A percentile compares a stretch with the other conserved stretches of the same genome.
Conservation (phyloP, 2,113 vertebrate genomes). For the Buteo buteo region DNA sequence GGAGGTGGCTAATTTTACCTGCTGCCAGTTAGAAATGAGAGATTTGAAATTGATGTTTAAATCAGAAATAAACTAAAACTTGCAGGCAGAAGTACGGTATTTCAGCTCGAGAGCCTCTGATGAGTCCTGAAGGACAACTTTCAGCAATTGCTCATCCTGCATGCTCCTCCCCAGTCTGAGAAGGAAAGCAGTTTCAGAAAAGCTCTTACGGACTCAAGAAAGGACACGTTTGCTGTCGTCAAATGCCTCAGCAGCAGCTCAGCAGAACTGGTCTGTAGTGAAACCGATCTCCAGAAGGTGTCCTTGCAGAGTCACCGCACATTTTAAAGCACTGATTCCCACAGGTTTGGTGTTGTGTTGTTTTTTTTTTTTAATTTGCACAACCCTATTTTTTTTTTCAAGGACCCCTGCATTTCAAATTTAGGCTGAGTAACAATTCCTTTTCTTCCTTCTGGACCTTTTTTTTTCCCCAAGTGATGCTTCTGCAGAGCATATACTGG, state of each 20-base stretch:
- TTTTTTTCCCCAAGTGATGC: fast-evolving
- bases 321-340: background rate
- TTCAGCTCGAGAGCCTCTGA: background rate
- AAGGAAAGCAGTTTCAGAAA: background rate
- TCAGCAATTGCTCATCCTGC: background rate
- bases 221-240: background rate
- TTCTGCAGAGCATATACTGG: background rate
- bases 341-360: fast-evolving
- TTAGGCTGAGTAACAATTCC: background rate
- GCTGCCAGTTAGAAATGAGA: background rate
- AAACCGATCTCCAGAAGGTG: background rate
- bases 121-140: background rate
- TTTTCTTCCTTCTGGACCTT: background rate
- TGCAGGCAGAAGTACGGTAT: background rate
- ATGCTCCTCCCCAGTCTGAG: background rate
- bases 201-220: background rate
- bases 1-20: background rate
- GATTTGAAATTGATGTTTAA: background rate
- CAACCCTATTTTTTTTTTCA: background rate
- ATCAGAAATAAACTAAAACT: background rate
- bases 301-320: background rate
- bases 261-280: background rate
- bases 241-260: background rate
- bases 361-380: background rate
- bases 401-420: background rate